These are phyloP conservation scores for Loris lydekkerianus DNA, from an alignment of 2,797 vertebrate genomes.

Conservation along the genomic window DNA sequence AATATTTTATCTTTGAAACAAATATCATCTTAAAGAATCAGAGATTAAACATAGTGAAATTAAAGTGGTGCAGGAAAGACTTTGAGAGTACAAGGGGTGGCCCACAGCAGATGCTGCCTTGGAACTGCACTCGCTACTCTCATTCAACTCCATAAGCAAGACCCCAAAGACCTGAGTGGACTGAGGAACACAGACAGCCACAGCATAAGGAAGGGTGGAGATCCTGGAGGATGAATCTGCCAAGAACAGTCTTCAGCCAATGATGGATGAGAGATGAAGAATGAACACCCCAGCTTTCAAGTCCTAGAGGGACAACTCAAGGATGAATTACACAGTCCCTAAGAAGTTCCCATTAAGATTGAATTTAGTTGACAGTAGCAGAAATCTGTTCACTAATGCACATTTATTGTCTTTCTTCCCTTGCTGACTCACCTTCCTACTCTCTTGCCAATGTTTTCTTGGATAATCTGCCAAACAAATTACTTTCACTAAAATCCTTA, in stretches of 20 bases:
- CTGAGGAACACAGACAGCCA: not conserved
- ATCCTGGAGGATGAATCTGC: not conserved
- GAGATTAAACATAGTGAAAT: not conserved
- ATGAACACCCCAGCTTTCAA: not conserved
- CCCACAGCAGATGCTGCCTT: not conserved
- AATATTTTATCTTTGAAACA: not conserved
- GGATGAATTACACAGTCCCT: not conserved
- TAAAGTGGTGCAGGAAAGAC: not conserved
- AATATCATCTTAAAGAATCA: not conserved
- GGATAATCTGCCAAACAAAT: constrained; percentile 32
- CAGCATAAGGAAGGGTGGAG: not conserved
- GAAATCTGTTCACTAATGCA: not conserved
- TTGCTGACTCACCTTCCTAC: not conserved
- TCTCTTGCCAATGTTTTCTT: not conserved
- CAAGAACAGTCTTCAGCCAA: not conserved
- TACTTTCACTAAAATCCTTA: not conserved
- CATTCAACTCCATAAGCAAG: not conserved
- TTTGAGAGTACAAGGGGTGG: not conserved
- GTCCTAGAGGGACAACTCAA: not conserved
- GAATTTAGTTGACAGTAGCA: not conserved
- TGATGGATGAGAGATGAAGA: not conserved
- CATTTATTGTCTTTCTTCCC: not conserved
- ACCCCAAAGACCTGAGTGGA: not conserved
- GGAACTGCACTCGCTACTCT: not conserved
- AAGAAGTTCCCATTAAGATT: not conserved